Percentiles rank a stretch among this genome's conserved stretches.
phyloP scores from a whole-genome alignment of 35 echinoderm and acorn worm genomes.

The Ophiothrix spiculata region DNA sequence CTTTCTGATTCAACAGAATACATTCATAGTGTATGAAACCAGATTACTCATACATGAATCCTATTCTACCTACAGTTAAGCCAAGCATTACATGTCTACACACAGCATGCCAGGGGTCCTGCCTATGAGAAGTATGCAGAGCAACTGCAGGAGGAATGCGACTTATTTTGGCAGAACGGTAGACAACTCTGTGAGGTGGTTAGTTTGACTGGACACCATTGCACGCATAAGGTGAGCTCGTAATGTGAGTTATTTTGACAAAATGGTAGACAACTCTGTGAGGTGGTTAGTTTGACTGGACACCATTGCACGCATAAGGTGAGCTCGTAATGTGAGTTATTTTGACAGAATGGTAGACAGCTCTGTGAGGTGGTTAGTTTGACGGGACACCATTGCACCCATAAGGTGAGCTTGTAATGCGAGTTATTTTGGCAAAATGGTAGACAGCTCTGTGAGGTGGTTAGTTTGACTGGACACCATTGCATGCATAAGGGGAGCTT shows the following conservation, averaged over 20 bases:
- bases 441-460: constrained; percentile 93
- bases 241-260: constrained; percentile 93
- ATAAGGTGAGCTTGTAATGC: constrained; percentile 75
- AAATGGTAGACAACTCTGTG: constrained; percentile 87
- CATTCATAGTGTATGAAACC: too few relatives aligned
- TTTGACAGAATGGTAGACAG: constrained; percentile 92
- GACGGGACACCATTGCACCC: constrained; percentile 92
- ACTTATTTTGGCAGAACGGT: constrained; percentile 87
- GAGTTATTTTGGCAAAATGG: constrained; percentile 89
- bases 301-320: constrained; percentile 95
- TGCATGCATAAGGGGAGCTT: constrained; percentile 75
- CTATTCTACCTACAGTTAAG: constrained; percentile 31
- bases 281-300: constrained; percentile 92
- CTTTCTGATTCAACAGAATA: too few relatives aligned
- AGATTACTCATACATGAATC: too few relatives aligned
- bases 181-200: constrained; percentile 95
- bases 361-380: constrained; percentile 96
- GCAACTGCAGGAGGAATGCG: constrained; percentile 84
- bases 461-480: constrained; percentile 93
- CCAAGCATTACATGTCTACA: constrained; percentile 81
- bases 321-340: constrained; percentile 62
- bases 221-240: constrained; percentile 68
- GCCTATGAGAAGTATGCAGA: constrained; percentile 79
- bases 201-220: constrained; percentile 94
- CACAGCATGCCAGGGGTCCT: constrained; percentile 91